These are phyloP conservation scores for Trichechus manatus DNA, from an alignment of 2,113 vertebrate species.

Conservation along the genomic window DNA sequence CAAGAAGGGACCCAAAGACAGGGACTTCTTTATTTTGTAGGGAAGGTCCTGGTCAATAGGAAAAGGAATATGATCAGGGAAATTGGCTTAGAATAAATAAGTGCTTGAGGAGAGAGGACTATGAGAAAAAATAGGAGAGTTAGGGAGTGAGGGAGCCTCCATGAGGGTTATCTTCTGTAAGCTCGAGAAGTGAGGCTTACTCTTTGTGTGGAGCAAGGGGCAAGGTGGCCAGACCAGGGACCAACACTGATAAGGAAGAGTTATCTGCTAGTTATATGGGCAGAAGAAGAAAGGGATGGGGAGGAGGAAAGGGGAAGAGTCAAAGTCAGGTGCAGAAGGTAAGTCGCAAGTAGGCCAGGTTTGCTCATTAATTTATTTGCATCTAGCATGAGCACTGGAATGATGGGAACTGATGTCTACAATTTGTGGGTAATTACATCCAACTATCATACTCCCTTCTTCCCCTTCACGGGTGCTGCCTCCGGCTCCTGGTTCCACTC, in stretches of 20 bases:
- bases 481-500: neutral
- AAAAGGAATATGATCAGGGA: neutral
- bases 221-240: neutral
- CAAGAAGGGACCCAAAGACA: neutral
- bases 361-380: slow-evolving; percentile 29
- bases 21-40: neutral
- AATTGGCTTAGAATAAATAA: neutral
- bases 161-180: neutral
- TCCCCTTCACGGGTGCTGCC: neutral
- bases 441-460: neutral
- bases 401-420: slow-evolving; percentile 54
- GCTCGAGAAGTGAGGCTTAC: neutral
- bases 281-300: neutral
- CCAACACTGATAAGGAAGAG: neutral
- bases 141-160: neutral
- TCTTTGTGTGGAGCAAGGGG: neutral
- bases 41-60: neutral
- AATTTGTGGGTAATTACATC: slow-evolving; percentile 61
- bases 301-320: neutral
- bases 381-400: slow-evolving; percentile 51
- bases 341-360: neutral
- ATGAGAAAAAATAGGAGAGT: neutral
- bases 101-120: neutral
- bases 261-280: neutral
- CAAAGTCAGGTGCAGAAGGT: slow-evolving; percentile 17